Percentiles rank a stretch among this genome's conserved stretches.
Conservation (phyloP, 2,113 vertebrate species). For the Rattus norvegicus region DNA sequence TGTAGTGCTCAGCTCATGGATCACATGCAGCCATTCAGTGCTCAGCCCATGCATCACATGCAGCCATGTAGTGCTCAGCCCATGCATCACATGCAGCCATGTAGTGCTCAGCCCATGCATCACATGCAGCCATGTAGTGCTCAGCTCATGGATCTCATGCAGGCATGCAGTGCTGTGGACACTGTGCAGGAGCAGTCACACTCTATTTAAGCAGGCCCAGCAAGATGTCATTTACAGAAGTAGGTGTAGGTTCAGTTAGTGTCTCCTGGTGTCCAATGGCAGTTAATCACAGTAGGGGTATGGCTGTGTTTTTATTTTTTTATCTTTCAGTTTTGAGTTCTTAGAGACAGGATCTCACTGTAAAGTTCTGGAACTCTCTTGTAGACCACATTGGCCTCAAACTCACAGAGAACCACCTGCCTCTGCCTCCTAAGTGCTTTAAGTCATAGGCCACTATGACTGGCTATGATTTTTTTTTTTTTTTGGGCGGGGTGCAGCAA, state of each 20-base stretch:
- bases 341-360: not conserved
- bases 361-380: not conserved
- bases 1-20: not conserved
- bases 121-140: not conserved
- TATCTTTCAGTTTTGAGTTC: not conserved
- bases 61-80: not conserved
- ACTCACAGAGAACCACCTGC: not conserved
- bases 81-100: not conserved
- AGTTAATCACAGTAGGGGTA: not conserved
- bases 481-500: too few species aligned
- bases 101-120: not conserved
- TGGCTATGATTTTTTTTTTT: not conserved
- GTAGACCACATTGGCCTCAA: not conserved
- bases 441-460: not conserved
- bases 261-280: not conserved
- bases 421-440: not conserved
- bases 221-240: not conserved
- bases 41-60: not conserved
- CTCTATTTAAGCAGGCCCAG: not conserved
- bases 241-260: not conserved
- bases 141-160: not conserved
- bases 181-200: not conserved
- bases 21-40: not conserved
- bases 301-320: not conserved
- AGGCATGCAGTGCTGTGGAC: not conserved